These are phyloP conservation scores for Phrynocephalus vlangalii DNA, from an alignment of 2,797 vertebrate genomes.

Conservation along the genomic window DNA sequence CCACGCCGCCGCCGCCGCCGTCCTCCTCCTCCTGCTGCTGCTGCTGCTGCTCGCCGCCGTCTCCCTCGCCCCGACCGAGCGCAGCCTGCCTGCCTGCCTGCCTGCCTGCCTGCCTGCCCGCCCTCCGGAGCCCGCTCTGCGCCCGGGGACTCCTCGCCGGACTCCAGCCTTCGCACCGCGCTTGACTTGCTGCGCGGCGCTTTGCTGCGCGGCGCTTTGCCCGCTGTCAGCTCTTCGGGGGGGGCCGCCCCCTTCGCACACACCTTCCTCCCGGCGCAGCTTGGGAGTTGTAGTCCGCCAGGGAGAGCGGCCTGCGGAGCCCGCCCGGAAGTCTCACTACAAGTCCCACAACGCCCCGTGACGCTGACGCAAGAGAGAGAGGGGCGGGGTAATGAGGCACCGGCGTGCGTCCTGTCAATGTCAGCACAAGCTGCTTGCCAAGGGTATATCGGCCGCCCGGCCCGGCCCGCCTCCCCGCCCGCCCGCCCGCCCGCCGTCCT, in stretches of 20 bases:
- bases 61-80: background rate
- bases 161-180: background rate
- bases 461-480: no score
- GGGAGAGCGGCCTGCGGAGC: background rate
- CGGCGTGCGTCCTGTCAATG: conserved; percentile 68
- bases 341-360: conserved; percentile 73
- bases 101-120: no score
- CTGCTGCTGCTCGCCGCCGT: background rate
- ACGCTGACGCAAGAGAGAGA: conserved; percentile 32
- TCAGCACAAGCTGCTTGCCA: conserved; percentile 70
- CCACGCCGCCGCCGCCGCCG: background rate
- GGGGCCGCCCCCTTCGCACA: background rate
- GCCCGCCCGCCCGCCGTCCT: background rate
- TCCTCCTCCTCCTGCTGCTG: background rate
- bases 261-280: conserved; percentile 50
- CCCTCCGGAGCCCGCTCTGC: background rate
- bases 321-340: conserved; percentile 72
- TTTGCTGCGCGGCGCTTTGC: conserved; percentile 40
- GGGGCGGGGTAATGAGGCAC: conserved; percentile 28
- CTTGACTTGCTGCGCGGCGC: conserved; percentile 19
- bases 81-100: no score
- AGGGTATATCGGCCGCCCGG: conserved; percentile 13
- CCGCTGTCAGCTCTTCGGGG: background rate
- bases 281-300: conserved; percentile 84
- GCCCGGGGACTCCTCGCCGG: background rate